These are phyloP conservation scores for Melanostoma mellinum DNA, from an alignment of 2,888 invertebrate genomes.

Conservation along the genomic window DNA sequence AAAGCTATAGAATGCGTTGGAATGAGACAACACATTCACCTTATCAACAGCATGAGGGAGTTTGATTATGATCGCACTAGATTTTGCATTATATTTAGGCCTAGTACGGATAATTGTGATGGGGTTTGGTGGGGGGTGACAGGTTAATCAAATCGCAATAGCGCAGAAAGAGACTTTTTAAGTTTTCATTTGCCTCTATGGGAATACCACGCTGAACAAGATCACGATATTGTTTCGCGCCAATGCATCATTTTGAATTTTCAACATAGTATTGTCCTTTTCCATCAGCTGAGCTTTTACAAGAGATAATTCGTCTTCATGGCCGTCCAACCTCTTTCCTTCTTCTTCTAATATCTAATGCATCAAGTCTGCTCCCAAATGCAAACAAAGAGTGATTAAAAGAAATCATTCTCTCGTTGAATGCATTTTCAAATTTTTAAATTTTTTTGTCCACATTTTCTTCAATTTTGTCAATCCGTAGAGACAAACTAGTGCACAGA, in stretches of 20 bases:
- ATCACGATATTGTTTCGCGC: slow-evolving; percentile 1
- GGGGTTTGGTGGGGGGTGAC: no score
- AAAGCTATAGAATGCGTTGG: no score
- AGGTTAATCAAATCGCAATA: no score
- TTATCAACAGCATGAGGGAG: no score
- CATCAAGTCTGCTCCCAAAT: background rate
- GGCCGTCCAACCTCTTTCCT: background rate
- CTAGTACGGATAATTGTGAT: no score
- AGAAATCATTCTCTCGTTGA: background rate
- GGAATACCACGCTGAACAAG: no score
- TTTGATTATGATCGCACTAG: no score
- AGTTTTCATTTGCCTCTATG: background rate
- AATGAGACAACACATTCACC: no score
- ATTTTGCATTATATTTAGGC: no score
- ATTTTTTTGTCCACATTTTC: background rate
- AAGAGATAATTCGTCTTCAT: background rate
- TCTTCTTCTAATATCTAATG: no score
- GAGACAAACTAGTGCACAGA: background rate
- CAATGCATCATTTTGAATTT: slow-evolving; percentile 8
- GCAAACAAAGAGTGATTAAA: slow-evolving; percentile 10
- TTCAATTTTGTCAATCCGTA: slow-evolving; percentile 5
- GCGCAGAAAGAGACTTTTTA: background rate
- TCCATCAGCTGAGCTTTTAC: slow-evolving; percentile 3
- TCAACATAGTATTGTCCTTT: background rate
- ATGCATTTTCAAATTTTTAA: background rate